Percentiles rank a stretch among this genome's conserved stretches.
Evolutionary conservation across 2,113 vertebrate genomes (phyloP).

Genomic region (Aspidoscelis tigris): DNA sequence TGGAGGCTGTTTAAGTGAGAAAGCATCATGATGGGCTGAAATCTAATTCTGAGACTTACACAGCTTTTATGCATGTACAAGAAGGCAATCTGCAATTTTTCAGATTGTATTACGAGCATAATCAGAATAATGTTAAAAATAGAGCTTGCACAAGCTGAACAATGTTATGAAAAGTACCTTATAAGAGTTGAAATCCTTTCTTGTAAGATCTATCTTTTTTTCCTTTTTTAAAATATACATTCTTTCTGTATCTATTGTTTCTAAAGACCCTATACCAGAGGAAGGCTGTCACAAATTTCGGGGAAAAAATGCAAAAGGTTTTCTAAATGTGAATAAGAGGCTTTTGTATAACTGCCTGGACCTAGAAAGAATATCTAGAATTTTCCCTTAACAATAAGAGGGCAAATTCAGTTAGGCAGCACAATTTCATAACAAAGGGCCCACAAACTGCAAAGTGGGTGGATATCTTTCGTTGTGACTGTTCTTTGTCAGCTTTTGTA

Average conservation of each 20-base stretch:
- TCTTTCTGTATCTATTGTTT: not conserved
- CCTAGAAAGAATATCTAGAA: slow-evolving; percentile 56
- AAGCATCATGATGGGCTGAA: slow-evolving; percentile 70
- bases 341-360: slow-evolving; percentile 45
- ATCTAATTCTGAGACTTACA: slow-evolving; percentile 72
- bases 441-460: slow-evolving; percentile 67
- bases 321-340: slow-evolving; percentile 29
- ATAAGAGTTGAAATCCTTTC: not conserved
- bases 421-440: slow-evolving; percentile 76
- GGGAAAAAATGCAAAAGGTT: not conserved
- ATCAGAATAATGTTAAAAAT: slow-evolving; percentile 61
- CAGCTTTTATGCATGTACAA: slow-evolving; percentile 62
- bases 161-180: slow-evolving; percentile 40
- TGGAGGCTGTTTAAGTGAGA: slow-evolving; percentile 70
- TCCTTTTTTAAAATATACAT: not conserved
- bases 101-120: slow-evolving; percentile 60
- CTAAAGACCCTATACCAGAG: not conserved
- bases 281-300: slow-evolving; percentile 19
- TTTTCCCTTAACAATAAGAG: slow-evolving; percentile 60
- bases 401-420: slow-evolving; percentile 70
- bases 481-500: slow-evolving; percentile 79
- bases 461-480: slow-evolving; percentile 72
- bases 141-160: slow-evolving; percentile 53
- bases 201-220: slow-evolving; percentile 6
- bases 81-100: slow-evolving; percentile 71